Conservation (phyloP, 2,113 vertebrate genomes). For the Hiodon tergisus region DNA sequence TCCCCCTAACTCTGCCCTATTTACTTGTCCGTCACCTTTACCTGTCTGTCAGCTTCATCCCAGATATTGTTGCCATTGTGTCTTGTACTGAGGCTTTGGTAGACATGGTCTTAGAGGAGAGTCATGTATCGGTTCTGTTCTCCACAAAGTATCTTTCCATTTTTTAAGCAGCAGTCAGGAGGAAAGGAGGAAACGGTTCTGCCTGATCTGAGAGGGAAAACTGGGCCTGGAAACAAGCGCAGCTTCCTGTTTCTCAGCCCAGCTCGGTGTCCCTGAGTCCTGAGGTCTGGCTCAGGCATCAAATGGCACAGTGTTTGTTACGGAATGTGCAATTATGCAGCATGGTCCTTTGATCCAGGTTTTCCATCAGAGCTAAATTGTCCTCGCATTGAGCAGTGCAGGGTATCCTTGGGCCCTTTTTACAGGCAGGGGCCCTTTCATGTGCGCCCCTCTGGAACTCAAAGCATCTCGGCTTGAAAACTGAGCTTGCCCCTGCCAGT, state of each 20-base stretch:
- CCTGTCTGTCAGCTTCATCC: neutral
- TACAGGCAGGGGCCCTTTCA: conserved; percentile 66
- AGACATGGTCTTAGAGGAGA: neutral
- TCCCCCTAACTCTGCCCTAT: neutral
- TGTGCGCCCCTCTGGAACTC: conserved; percentile 70
- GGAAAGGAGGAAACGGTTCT: neutral
- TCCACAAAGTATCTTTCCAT: too few species aligned
- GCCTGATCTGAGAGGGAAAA: conserved; percentile 45
- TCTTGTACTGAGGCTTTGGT: too few species aligned
- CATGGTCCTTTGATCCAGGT: conserved; percentile 68
- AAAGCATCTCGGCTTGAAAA: conserved; percentile 68
- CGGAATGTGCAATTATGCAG: conserved; percentile 76
- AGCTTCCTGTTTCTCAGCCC: conserved; percentile 44
- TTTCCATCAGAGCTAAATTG: conserved; percentile 73
- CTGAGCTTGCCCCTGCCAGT: conserved; percentile 61
- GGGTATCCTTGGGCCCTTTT: conserved; percentile 69
- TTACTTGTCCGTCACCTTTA: conserved; percentile 31
- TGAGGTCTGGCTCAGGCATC: conserved; percentile 66
- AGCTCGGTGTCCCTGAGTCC: conserved; percentile 42
- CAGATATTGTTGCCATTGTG: too few species aligned
- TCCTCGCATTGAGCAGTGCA: conserved; percentile 67
- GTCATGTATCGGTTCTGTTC: neutral
- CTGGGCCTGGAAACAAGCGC: conserved; percentile 55
- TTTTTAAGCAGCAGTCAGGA: neutral
- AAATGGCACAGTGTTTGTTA: conserved; percentile 69